These are phyloP conservation scores for Anorthoa munda DNA, from an alignment of 2,888 invertebrate genomes.

Conservation along the genomic window DNA sequence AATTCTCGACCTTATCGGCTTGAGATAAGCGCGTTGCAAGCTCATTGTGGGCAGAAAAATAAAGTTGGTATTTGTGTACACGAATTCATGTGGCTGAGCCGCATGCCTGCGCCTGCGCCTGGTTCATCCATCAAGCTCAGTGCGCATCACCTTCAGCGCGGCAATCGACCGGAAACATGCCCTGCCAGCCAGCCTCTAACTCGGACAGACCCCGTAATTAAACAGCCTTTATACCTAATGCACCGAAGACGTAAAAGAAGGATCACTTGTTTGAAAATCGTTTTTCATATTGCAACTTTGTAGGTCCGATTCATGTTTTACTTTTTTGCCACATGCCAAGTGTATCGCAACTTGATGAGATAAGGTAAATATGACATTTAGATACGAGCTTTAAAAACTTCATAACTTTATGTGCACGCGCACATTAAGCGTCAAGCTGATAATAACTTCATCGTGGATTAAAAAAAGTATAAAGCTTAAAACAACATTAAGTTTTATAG, in stretches of 20 bases:
- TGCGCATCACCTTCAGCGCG: constrained; percentile 87
- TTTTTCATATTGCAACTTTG: constrained; percentile 44
- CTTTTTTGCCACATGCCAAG: constrained; percentile 39
- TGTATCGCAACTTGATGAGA: constrained; percentile 33
- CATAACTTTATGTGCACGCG: constrained; percentile 40
- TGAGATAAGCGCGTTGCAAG: constrained; percentile 59
- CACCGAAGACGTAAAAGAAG: constrained; percentile 17
- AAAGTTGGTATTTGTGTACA: constrained; percentile 76
- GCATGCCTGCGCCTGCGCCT: constrained; percentile 84
- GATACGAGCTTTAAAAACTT: constrained; percentile 36
- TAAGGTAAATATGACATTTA: constrained; percentile 48
- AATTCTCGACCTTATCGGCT: constrained; percentile 70
- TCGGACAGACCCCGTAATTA: constrained; percentile 62
- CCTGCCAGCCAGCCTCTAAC: constrained; percentile 78
- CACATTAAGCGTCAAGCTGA: constrained; percentile 34
- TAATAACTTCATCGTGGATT: constrained; percentile 42
- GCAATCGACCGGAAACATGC: constrained; percentile 88
- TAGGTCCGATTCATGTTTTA: neutral
- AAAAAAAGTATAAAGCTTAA: constrained; percentile 22
- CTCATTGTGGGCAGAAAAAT: constrained; percentile 61
- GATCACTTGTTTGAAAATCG: constrained; percentile 13
- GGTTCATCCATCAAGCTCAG: constrained; percentile 90
- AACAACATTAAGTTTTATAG: constrained; percentile 37
- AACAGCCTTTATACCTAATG: constrained; percentile 53
- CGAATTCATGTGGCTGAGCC: constrained; percentile 83